Evolutionary conservation across 1,140 invertebrate species (phyloP).

Genomic region (Thereuonema tuberculata): DNA sequence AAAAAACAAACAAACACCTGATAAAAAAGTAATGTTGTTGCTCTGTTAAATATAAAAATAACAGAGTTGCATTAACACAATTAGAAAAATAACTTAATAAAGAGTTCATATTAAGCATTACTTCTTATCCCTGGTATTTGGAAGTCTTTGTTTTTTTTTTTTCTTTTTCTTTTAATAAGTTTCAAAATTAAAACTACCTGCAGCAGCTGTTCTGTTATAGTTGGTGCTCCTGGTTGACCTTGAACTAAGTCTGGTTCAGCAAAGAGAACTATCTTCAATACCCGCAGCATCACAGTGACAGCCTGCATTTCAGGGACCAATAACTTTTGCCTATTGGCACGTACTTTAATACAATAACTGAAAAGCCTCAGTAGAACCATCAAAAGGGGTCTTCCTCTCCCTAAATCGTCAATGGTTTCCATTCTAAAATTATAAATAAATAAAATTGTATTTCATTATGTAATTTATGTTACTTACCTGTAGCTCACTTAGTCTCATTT

Average conservation of each 20-base stretch:
- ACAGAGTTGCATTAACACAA: too few species aligned
- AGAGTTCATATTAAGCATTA: too few species aligned
- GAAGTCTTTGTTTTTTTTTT: too few species aligned
- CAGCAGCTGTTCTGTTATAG: slow-evolving; percentile 65
- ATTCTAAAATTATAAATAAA: slow-evolving; percentile 37
- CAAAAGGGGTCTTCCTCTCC: slow-evolving; percentile 57
- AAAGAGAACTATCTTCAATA: slow-evolving; percentile 28
- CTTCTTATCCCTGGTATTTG: too few species aligned
- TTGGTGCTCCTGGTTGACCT: slow-evolving; percentile 46
- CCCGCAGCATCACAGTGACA: slow-evolving; percentile 34
- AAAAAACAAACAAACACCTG: too few species aligned
- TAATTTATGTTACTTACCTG: too few species aligned
- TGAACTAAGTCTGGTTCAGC: slow-evolving; percentile 40
- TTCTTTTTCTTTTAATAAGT: too few species aligned
- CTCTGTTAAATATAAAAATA: too few species aligned
- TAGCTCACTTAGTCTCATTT: too few species aligned
- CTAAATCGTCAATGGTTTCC: slow-evolving; percentile 51
- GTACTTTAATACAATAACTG: slow-evolving; percentile 59
- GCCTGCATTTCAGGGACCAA: slow-evolving; percentile 33
- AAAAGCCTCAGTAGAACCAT: slow-evolving; percentile 74
- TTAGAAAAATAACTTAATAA: too few species aligned
- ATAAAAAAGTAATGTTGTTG: too few species aligned
- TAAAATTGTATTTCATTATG: too few species aligned
- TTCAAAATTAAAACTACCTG: slow-evolving; percentile 43
- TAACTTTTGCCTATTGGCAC: slow-evolving; percentile 35